Conservation (phyloP, 2,797 vertebrate genomes). For the Anas capensis region DNA sequence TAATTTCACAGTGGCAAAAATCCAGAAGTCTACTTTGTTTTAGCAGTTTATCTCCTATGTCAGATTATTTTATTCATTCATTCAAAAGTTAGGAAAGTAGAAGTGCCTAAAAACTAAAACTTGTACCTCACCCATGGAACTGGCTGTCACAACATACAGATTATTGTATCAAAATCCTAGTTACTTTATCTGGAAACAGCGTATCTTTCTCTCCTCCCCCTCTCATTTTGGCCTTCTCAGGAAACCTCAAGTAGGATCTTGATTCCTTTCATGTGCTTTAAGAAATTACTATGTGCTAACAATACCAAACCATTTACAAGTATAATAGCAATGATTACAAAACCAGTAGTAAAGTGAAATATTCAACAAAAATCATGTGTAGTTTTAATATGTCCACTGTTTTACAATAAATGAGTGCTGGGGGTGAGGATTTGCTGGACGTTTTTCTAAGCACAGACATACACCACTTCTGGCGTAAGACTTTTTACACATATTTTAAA, state of each 20-base stretch:
- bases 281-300: neutral
- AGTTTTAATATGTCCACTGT: neutral
- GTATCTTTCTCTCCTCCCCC: neutral
- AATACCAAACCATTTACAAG: neutral
- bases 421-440: neutral
- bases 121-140: neutral
- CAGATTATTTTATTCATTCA: slow-evolving; percentile 7
- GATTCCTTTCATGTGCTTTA: neutral
- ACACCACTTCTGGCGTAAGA: neutral
- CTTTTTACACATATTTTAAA: neutral
- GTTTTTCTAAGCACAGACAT: neutral
- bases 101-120: neutral
- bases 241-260: neutral
- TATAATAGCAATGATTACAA: neutral
- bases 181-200: neutral
- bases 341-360: neutral
- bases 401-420: neutral
- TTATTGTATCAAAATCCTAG: neutral
- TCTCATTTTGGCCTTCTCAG: neutral
- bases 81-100: neutral
- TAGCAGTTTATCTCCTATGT: slow-evolving; percentile 43
- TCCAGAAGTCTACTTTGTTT: slow-evolving; percentile 49
- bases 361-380: accelerated
- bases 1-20: slow-evolving; percentile 64
- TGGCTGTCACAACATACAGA: neutral